Evolutionary conservation across 2,113 vertebrate genomes (phyloP).

Genomic region (human (Homo sapiens)): GRCh38 chrX:143531501-143532000

Average conservation of each 20-base stretch:
- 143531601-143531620: neutral
- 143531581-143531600: neutral
- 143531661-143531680: neutral
- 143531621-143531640: neutral
- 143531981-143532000: neutral
- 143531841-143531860: neutral
- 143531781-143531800: neutral
- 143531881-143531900: neutral
- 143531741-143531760: neutral
- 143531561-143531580: neutral
- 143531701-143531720: neutral
- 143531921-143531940: fast-evolving
- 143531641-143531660: neutral
- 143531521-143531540: neutral
- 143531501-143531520: neutral
- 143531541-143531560: neutral
- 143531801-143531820: neutral
- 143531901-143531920: fast-evolving
- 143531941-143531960: neutral
- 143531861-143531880: neutral
- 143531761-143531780: neutral
- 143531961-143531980: fast-evolving
- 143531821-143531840: neutral
- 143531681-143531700: fast-evolving
- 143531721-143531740: neutral